Conservation (phyloP, 2,797 vertebrate species). For the Graptemys geographica region DNA sequence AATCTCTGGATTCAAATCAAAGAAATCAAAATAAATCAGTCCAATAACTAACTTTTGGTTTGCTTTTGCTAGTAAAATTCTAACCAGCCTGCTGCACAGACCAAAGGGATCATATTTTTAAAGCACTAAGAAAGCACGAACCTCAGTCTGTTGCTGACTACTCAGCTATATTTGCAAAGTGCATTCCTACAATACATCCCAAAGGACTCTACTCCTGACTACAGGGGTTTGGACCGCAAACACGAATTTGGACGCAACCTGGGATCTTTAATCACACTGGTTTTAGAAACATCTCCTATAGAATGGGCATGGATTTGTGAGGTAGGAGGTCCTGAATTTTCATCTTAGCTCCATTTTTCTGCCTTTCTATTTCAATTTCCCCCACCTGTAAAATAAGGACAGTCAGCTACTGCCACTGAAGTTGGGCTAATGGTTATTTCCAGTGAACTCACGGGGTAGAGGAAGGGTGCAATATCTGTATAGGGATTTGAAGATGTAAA, state of each 20-base stretch:
- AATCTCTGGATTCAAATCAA: background rate
- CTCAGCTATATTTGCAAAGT: background rate
- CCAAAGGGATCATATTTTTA: background rate
- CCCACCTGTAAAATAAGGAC: no score
- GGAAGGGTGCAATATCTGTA: no score
- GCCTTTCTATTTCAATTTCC: no score
- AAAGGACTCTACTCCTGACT: background rate
- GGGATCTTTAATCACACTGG: no score
- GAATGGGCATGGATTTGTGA: no score
- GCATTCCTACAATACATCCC: background rate
- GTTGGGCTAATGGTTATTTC: no score
- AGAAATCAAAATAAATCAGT: background rate
- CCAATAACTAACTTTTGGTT: background rate
- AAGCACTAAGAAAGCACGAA: background rate
- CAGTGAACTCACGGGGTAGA: no score
- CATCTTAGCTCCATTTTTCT: no score
- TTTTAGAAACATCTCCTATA: no score
- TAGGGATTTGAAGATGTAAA: no score
- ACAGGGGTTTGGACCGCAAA: background rate
- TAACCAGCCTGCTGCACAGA: background rate
- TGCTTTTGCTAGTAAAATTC: constrained; percentile 11
- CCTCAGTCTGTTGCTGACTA: background rate
- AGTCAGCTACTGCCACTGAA: no score
- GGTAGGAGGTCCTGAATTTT: no score
- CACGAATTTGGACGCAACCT: background rate